Evolutionary conservation across 2,888 invertebrate genomes (phyloP).

Genomic region (Petrophora chlorosata): DNA sequence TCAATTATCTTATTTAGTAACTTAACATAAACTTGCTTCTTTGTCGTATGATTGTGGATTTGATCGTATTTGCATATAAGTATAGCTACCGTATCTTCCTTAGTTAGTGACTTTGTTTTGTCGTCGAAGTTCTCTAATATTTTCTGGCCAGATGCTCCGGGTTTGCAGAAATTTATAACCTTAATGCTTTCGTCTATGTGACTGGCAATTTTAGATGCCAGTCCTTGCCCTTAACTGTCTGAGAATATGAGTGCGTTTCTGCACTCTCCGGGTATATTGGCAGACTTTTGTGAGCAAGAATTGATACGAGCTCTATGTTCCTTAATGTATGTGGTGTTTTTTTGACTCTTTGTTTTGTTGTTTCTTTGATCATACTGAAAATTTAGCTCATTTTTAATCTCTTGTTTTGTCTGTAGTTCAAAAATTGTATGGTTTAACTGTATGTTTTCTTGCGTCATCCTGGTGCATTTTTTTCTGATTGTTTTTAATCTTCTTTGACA

Average conservation of each 20-base stretch:
- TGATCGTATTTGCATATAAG: background rate
- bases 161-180: background rate
- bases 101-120: background rate
- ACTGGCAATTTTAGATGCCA: background rate
- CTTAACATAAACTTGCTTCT: background rate
- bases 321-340: background rate
- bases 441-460: background rate
- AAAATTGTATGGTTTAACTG: background rate
- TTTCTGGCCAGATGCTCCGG: background rate
- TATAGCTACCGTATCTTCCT: background rate
- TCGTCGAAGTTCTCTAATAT: background rate
- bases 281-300: too few relatives aligned
- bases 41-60: background rate
- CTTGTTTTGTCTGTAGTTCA: background rate
- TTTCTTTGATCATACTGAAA: background rate
- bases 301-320: too few relatives aligned
- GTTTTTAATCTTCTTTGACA: too few relatives aligned
- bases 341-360: background rate
- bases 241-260: too few relatives aligned
- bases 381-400: background rate
- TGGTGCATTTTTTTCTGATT: background rate
- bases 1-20: background rate
- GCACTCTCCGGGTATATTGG: too few relatives aligned
- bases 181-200: background rate
- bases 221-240: background rate